Evolutionary conservation across 1,140 invertebrate genomes (phyloP).

Genomic region (Cecropterus lyciades): DNA sequence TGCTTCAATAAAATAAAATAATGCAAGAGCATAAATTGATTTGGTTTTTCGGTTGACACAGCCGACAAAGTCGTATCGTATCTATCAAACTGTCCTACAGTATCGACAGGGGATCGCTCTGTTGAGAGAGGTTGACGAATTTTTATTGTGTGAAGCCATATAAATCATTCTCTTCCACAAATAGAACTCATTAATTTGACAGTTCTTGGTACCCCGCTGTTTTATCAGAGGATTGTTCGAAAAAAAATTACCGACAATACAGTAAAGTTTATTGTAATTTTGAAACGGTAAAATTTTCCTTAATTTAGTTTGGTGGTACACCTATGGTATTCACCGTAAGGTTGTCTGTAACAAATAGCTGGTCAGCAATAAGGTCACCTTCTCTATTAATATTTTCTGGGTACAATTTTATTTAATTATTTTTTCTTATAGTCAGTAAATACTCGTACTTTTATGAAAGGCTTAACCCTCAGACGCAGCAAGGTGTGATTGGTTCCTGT

Average conservation of each 20-base stretch:
- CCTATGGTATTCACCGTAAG: no score
- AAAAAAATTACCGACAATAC: neutral
- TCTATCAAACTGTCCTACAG: slow-evolving; percentile 65
- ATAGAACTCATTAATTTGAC: slow-evolving; percentile 29
- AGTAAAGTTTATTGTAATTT: neutral
- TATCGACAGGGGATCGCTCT: slow-evolving; percentile 54
- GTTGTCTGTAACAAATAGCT: no score
- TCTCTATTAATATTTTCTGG: no score
- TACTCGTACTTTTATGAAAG: no score
- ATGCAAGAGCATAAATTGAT: slow-evolving; percentile 17
- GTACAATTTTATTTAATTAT: no score
- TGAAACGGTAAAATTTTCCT: no score
- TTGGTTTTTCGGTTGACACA: slow-evolving; percentile 30
- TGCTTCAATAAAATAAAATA: neutral
- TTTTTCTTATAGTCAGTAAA: no score
- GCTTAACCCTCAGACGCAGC: no score
- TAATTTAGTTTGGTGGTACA: no score
- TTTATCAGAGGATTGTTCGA: neutral
- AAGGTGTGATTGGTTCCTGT: no score
- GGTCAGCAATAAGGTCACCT: no score
- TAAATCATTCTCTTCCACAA: slow-evolving; percentile 43
- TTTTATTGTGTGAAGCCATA: slow-evolving; percentile 59
- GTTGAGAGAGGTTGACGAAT: slow-evolving; percentile 50
- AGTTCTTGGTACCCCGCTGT: neutral
- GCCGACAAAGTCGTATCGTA: slow-evolving; percentile 44